Evolutionary conservation across 2,113 vertebrate genomes (phyloP).

Genomic region (Ptychochromis oligacanthus): DNA sequence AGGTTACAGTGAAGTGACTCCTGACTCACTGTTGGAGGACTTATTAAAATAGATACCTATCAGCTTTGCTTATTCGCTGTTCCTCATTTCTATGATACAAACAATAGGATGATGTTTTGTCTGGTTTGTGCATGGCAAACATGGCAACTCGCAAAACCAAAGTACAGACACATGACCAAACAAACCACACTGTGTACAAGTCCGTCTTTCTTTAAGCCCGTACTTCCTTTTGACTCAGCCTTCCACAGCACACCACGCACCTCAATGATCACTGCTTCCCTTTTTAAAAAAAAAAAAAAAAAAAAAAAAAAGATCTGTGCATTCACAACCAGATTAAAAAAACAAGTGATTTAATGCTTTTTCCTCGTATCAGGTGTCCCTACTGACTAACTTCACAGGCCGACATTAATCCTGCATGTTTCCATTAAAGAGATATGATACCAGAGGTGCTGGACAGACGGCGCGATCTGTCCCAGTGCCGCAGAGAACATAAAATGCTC

Average conservation of each 20-base stretch:
- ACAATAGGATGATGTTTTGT: conserved; percentile 5
- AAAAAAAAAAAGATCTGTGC: neutral
- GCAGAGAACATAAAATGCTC: neutral
- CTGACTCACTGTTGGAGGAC: neutral
- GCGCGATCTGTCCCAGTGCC: neutral
- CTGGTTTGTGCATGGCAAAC: neutral
- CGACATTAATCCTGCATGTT: neutral
- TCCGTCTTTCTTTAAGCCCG: neutral
- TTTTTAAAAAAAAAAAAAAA: neutral
- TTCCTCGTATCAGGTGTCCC: neutral
- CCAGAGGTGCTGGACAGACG: neutral
- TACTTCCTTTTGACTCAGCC: conserved; percentile 7
- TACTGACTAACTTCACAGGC: neutral
- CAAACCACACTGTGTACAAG: conserved; percentile 22
- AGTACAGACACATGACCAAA: conserved; percentile 18
- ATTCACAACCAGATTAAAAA: neutral
- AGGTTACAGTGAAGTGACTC: neutral
- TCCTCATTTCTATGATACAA: neutral
- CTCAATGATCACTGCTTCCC: neutral
- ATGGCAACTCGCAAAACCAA: neutral
- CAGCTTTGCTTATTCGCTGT: neutral
- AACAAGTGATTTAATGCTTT: neutral
- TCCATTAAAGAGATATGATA: neutral
- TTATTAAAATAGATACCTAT: neutral
- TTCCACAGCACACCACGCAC: neutral